Percentiles rank a stretch among this genome's conserved stretches.
Evolutionary conservation across 2,888 invertebrate genomes (phyloP).

Genomic region (Ganaspis brasiliensis): DNA sequence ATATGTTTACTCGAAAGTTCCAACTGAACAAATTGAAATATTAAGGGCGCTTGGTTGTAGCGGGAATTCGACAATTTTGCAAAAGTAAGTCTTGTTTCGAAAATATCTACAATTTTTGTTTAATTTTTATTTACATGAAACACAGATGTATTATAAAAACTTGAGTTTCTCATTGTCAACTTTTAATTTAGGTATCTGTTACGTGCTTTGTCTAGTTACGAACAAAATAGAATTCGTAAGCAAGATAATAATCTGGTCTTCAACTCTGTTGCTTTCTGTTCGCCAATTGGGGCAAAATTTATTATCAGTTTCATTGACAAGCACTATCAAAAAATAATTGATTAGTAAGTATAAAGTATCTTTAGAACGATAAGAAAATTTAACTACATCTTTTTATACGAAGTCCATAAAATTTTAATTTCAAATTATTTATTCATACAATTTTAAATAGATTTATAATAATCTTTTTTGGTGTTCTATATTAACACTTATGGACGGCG

Average conservation of each 20-base stretch:
- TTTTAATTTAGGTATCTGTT: constrained; percentile 81
- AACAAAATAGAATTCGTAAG: constrained; percentile 75
- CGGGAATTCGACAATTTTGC: background rate
- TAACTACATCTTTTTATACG: no score
- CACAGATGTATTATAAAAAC: background rate
- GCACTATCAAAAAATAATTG: constrained; percentile 58
- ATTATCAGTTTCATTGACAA: constrained; percentile 67
- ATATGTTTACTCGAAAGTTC: background rate
- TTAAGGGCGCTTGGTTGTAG: background rate
- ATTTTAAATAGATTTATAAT: no score
- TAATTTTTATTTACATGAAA: background rate
- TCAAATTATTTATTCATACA: no score
- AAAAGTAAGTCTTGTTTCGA: no score
- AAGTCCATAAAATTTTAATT: no score
- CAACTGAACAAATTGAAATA: constrained; percentile 27
- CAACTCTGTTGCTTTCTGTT: constrained; percentile 72
- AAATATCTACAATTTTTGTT: background rate
- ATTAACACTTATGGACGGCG: no score
- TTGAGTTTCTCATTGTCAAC: no score
- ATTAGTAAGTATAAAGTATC: constrained; percentile 66
- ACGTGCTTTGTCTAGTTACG: constrained; percentile 79
- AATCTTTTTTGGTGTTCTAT: no score
- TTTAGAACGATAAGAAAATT: constrained; percentile 16
- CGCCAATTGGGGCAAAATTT: constrained; percentile 72
- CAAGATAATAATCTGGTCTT: constrained; percentile 79